A percentile compares a stretch with the other conserved stretches of the same genome.
These are phyloP conservation scores for Anableps anableps DNA, from an alignment of 2,797 vertebrate genomes.

Conservation along the genomic window DNA sequence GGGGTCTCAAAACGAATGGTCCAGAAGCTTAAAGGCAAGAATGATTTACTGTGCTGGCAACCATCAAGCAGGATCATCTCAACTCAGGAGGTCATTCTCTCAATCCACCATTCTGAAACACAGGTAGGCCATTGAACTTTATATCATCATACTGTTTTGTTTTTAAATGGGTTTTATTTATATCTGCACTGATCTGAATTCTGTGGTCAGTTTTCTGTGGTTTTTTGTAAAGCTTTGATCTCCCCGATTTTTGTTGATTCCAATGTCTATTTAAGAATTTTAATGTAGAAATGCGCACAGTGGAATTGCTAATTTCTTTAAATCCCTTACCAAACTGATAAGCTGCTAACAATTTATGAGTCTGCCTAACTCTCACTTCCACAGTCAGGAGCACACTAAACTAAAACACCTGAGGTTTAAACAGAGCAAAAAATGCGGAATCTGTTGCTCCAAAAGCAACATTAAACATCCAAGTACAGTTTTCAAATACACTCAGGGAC, in stretches of 20 bases:
- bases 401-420: not conserved
- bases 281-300: not conserved
- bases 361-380: too few species aligned
- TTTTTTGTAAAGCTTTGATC: not conserved
- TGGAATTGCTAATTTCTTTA: not conserved
- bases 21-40: slow-evolving; percentile 93
- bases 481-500: not conserved
- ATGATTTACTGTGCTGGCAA: slow-evolving; percentile 94
- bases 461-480: not conserved
- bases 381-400: not conserved
- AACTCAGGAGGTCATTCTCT: slow-evolving; percentile 97
- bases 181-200: not conserved
- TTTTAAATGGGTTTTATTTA: not conserved
- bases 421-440: not conserved
- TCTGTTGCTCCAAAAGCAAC: not conserved
- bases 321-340: not conserved
- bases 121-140: slow-evolving; percentile 78
- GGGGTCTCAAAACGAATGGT: slow-evolving; percentile 87
- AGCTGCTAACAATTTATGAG: not conserved
- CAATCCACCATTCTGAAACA: slow-evolving; percentile 93
- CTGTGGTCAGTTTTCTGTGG: not conserved
- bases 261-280: not conserved
- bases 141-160: not conserved
- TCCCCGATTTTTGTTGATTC: not conserved
- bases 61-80: slow-evolving; percentile 91